Conservation (phyloP, 1,140 invertebrate species). For the Calephelis nemesis region DNA sequence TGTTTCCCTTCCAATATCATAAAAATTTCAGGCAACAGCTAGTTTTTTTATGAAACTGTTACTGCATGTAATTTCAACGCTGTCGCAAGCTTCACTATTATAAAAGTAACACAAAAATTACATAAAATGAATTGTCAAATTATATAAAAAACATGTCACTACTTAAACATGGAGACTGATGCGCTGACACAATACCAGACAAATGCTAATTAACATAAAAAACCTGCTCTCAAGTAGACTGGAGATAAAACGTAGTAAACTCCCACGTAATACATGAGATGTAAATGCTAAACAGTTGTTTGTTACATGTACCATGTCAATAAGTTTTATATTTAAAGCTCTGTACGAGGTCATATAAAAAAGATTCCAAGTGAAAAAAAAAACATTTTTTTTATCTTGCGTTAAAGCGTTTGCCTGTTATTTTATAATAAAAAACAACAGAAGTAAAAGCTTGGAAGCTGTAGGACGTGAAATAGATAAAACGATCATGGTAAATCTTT, state of each 20-base stretch:
- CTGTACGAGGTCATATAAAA: too few species aligned
- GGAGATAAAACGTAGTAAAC: constrained; percentile 1
- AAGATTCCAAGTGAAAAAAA: too few species aligned
- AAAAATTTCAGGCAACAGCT: too few species aligned
- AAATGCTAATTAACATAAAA: constrained; percentile 5
- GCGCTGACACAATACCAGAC: constrained; percentile 5
- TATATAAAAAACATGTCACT: constrained; percentile 1
- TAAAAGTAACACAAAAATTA: too few species aligned
- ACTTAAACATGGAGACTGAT: not conserved
- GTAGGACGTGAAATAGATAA: too few species aligned
- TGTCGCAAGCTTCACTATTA: not conserved
- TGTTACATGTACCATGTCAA: not conserved
- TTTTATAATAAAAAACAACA: too few species aligned
- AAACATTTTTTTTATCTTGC: too few species aligned
- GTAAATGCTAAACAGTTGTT: constrained; percentile 3
- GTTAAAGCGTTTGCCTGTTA: too few species aligned
- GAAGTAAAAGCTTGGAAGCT: too few species aligned
- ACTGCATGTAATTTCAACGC: not conserved
- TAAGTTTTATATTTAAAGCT: not conserved
- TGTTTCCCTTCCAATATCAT: too few species aligned
- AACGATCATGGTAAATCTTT: too few species aligned
- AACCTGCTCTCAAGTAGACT: constrained; percentile 6
- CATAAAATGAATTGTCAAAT: not conserved
- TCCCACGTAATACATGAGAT: constrained; percentile 8
- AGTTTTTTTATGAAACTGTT: not conserved